Evolutionary conservation across 2,888 invertebrate genomes (phyloP), one percentile per base, ranked within the genome.

Genomic region (Melinaea menophilus): DNA sequence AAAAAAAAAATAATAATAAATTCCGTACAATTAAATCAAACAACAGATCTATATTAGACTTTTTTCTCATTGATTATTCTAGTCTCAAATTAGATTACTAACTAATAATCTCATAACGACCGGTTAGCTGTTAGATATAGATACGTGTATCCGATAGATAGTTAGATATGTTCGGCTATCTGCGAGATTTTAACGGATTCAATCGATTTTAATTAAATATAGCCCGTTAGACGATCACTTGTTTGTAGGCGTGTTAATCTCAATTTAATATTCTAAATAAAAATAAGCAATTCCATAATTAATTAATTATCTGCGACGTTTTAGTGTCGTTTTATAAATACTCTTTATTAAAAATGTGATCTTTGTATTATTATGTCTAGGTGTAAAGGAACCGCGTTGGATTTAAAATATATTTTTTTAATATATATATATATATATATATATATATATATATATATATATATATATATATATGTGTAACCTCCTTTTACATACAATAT

Each of bases 301-400:
- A 76, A 78, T 77, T 74, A 63, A 66, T 59, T 62, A 63, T 70
- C 65, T 61, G 67, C 65, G 62, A 67, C 61, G 61, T 64, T 67
- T 70, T 67, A 63, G 67, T 71, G 71, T 72, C 66, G 69, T 56
- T 68, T 71, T 72, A 72, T 70, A 68, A 68, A 69, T 66, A 74
- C 75, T 81, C 78, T 79, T 75, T 69, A 68, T 68, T 78, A 75
- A 76, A 78, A 84, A 82, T 86, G 88, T 88, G 88, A 88, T 88
- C 86, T 85, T 80, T 75, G 73, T 79, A 72, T 78, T 76, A 72
- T 78, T 76, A 71, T 75, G 69, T 78, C 72, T 84, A 84, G 81
- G 75, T 83, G 74, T 77, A 79, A 78, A 72, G 71, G 73, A 82
- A 74, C 81, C 78, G 85, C 81, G 81, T 66, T 65, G 69, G 69